Evolutionary conservation across 2,888 invertebrate genomes (phyloP), one percentile per base, ranked within the genome.

Genomic region (Pollenia angustigena): DNA sequence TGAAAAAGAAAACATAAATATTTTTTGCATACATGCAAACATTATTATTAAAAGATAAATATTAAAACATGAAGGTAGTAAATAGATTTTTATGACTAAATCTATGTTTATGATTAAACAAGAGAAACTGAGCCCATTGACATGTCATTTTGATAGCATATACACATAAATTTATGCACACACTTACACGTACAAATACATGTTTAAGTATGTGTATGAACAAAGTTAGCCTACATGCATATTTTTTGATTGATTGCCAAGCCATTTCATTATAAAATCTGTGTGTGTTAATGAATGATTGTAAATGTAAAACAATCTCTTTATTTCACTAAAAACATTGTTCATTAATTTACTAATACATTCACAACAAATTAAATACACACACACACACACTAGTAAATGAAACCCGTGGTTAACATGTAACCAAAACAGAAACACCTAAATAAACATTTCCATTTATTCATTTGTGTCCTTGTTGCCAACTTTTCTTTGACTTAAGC

Each of bases 231-330:
- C 52, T 52, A 75, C 62, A 75, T 42, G 60, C 23, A 50, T 42
- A 52, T 46, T 58, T 79, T 83, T 83, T 80, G 83, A 86, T 83
- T 83, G 80, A 86, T 83, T 80, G 76, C 71, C 86, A 80, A 83
- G 71, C 50, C 44, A 79, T 81, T 83, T 72, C 60, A 58, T 60
- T 54, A 60, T 44, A 18, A 10, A 66, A 68, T 18, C 54, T 23
- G 23, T 54, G 10, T 32, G 32, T 32, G 1, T 32, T 14, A 7
- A 71, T 2, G 32, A 68, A 44, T 11, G 42, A 64, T 16, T 32
- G 16, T n/a, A 52, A n/a, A 23, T 32, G 16, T n/a, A 52, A n/a
- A 23, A 54, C 23, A 66, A 46, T 14, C 18, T 32, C 54, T 44
- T 12, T 68, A 42, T 52, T 66, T 76, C 42, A 14, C 52, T 50